A percentile compares a stretch with the other conserved stretches of the same genome.
Evolutionary conservation across 2,888 invertebrate genomes (phyloP).

Genomic region (Xestia xanthographa): DNA sequence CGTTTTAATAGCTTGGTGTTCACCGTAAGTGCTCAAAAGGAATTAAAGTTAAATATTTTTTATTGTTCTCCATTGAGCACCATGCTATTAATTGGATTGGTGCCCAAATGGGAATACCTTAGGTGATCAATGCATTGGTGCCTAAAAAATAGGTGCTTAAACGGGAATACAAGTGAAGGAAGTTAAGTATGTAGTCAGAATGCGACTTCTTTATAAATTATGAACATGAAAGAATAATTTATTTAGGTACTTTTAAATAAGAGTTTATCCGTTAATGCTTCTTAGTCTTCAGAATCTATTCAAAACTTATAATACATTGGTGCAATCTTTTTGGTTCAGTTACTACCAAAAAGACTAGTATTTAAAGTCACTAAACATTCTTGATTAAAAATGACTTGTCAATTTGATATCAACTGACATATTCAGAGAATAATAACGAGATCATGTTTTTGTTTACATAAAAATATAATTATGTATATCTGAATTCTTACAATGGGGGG

Average conservation of each 20-base stretch:
- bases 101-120: too few species aligned
- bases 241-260: background rate
- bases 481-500: constrained; percentile 63
- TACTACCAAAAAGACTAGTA: constrained; percentile 5
- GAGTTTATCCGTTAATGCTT: too few species aligned
- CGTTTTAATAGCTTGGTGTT: too few species aligned
- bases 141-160: too few species aligned
- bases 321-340: background rate
- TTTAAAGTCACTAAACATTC: background rate
- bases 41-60: too few species aligned
- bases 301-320: background rate
- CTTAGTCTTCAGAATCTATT: background rate
- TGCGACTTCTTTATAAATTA: background rate
- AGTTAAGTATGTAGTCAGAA: background rate
- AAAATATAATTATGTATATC: constrained; percentile 6
- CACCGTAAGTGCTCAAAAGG: too few species aligned
- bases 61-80: too few species aligned
- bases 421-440: background rate
- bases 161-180: too few species aligned
- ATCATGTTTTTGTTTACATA: constrained; percentile 18
- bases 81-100: too few species aligned
- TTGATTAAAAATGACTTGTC: constrained; percentile 17
- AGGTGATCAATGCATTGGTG: too few species aligned
- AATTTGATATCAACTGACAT: constrained; percentile 17
- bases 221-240: background rate